Percentiles rank a stretch among this genome's conserved stretches.
Conservation (phyloP, 2,797 vertebrate genomes). For the Amazona finschi region DNA sequence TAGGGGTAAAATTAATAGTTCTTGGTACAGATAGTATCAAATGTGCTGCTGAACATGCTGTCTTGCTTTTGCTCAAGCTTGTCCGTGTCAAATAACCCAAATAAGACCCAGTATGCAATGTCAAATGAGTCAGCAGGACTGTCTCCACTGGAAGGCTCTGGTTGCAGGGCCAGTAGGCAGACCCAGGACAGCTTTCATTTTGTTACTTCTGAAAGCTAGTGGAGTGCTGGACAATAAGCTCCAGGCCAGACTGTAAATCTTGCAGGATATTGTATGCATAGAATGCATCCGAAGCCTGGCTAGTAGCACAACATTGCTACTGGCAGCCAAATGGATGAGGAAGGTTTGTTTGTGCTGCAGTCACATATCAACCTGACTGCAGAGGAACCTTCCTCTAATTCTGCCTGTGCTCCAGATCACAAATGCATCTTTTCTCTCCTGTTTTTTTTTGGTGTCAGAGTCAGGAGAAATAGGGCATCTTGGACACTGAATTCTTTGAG, state of each 20-base stretch:
- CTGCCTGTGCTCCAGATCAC: neutral
- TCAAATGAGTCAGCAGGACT: neutral
- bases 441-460: neutral
- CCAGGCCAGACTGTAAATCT: neutral
- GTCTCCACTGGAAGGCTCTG: neutral
- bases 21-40: neutral
- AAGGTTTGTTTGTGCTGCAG: neutral
- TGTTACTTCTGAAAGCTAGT: neutral
- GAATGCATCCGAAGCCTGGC: neutral
- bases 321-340: neutral
- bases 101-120: neutral
- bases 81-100: neutral
- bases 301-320: neutral
- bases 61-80: neutral
- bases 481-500: neutral
- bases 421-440: neutral
- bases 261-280: fast-evolving
- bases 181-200: neutral
- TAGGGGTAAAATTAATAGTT: neutral
- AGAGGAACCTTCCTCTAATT: neutral
- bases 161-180: neutral
- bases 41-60: neutral
- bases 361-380: neutral
- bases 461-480: neutral
- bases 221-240: neutral